Percentiles rank a stretch among this genome's conserved stretches.
phyloP scores from a whole-genome alignment of 2,797 vertebrate species.

The Cuculus canorus region DNA sequence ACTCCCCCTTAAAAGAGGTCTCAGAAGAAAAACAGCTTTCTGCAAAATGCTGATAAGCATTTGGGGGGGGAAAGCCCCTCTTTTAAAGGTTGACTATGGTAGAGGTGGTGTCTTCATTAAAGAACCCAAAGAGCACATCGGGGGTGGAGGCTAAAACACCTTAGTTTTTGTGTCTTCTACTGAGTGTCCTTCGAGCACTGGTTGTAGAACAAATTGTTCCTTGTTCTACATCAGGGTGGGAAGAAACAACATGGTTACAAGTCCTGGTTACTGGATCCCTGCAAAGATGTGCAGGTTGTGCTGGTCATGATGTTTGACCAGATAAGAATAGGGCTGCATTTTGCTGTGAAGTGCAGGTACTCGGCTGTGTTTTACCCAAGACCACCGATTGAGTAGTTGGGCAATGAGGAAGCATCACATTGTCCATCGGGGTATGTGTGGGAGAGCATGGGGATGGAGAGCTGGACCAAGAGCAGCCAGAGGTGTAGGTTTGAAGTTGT shows the following conservation, averaged over 20 bases:
- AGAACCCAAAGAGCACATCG: neutral
- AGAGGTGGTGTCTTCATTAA: neutral
- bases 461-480: neutral
- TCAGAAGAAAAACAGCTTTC: neutral
- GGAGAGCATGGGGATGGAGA: neutral
- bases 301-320: fast-evolving
- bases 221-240: fast-evolving
- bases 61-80: neutral
- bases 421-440: fast-evolving
- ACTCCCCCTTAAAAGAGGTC: neutral
- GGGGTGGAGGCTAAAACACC: neutral
- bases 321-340: neutral
- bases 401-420: fast-evolving
- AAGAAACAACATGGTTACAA: fast-evolving
- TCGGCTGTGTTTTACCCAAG: neutral
- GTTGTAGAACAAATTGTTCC: neutral
- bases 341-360: no score
- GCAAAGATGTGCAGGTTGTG: fast-evolving
- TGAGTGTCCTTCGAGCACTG: neutral
- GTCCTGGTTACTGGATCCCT: neutral
- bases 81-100: neutral
- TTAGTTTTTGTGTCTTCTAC: neutral
- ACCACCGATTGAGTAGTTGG: fast-evolving
- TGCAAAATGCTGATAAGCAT: neutral
- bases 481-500: neutral